Base-by-base conservation (phyloP, 2,888 invertebrate species). In the Agrochola macilenta region DNA sequence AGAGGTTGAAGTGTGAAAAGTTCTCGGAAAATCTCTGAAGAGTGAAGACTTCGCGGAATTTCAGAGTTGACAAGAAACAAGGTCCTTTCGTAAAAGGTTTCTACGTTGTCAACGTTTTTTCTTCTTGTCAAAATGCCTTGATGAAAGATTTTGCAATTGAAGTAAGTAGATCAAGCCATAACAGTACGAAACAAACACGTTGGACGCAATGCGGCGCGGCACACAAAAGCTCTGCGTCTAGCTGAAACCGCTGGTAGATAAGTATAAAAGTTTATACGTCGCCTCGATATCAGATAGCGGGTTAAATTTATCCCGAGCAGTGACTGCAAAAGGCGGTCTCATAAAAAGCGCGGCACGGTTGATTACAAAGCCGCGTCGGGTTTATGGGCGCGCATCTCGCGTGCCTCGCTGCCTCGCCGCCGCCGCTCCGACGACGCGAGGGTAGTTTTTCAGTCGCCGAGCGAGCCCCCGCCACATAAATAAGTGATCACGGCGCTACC, bases 381-480 rank as follows among this genome's bases (percentile, higher is more conserved):
- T 93, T 95, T 94, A 94, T 92, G 93, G 92, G 92, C 91, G 92
- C 93, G 90, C 92, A 89, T 90, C 91, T 92, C 91, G 92, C 92
- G 91, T 90, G 91, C 89, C 92, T 88, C 87, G 83, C 77, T 87
- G 87, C 88, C 88, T 85, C 89, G 90, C 86, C 86, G 87, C 73
- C 87, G 86, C 91, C 91, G 91, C 90, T 86, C 81, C 90, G 87
- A 88, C 93, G 94, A 91, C 92, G 91, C 93, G 92, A 94, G 95
- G 96, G 95, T 95, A 96, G 96, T 96, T 96, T 96, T 96, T 95
- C 95, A 94, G 94, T 90, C 93, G 91, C 90, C 92, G 89, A 92
- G 91, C 92, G 87, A 91, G 91, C 92, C 93, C 94, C 94, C 93
- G 94, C 93, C 94, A 95, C 95, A 95, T 96, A 96, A 96, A 96